Conservation (phyloP, 2,797 vertebrate species). For the Lateolabrax maculatus region DNA sequence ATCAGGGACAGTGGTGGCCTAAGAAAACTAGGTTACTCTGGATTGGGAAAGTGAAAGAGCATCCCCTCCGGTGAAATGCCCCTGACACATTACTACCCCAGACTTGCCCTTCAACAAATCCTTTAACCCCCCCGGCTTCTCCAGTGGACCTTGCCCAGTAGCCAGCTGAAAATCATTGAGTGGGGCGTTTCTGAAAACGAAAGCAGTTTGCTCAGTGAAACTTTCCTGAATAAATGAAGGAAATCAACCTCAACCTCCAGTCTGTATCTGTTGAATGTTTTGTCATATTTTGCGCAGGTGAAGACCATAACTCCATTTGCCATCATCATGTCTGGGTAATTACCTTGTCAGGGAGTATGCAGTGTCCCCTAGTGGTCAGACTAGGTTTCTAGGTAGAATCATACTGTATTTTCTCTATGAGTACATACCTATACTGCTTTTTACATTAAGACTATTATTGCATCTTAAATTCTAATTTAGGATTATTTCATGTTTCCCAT, state of each 20-base stretch:
- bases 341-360: background rate
- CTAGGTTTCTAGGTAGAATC: background rate
- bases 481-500: background rate
- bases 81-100: background rate
- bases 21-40: background rate
- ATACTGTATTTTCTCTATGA: background rate
- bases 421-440: background rate
- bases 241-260: background rate
- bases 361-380: conserved; percentile 38
- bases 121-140: background rate
- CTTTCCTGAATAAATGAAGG: background rate
- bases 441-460: background rate
- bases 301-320: background rate
- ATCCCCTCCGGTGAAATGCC: background rate
- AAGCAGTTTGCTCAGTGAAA: background rate
- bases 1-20: background rate
- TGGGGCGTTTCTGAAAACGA: background rate
- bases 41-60: background rate
- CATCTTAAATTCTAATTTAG: background rate
- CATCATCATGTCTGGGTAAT: background rate
- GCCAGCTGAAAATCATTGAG: no score
- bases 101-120: background rate
- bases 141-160: background rate
- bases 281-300: background rate
- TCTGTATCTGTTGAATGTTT: background rate